Conservation (phyloP, 2,888 invertebrate species). For the Acronicta psi region DNA sequence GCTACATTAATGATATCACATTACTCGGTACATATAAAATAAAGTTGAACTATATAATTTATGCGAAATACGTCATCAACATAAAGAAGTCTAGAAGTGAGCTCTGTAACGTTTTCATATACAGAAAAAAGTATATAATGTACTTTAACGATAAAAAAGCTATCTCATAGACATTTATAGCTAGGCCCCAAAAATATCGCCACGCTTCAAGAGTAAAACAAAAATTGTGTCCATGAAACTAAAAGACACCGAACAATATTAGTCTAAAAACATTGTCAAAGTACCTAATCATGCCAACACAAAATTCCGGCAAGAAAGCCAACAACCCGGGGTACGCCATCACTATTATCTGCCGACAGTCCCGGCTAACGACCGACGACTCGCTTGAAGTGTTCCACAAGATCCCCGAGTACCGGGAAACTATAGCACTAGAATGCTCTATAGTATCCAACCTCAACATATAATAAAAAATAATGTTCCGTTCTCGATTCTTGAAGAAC, state of each 20-base stretch:
- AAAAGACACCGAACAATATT: neutral
- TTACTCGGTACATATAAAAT: slow-evolving; percentile 42
- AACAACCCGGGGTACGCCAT: slow-evolving; percentile 48
- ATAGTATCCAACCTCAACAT: slow-evolving; percentile 47
- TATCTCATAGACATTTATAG: neutral
- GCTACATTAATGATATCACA: slow-evolving; percentile 42
- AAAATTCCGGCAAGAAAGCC: slow-evolving; percentile 36
- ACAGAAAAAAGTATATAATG: slow-evolving; percentile 17
- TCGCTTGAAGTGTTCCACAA: slow-evolving; percentile 56
- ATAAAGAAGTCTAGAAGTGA: slow-evolving; percentile 29
- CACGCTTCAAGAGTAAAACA: neutral
- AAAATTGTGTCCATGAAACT: no score
- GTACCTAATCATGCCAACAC: slow-evolving; percentile 37
- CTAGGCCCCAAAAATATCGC: slow-evolving; percentile 8
- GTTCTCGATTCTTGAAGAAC: slow-evolving; percentile 46
- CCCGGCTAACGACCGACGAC: slow-evolving; percentile 54
- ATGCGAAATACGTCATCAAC: slow-evolving; percentile 24
- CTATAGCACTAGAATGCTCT: slow-evolving; percentile 26
- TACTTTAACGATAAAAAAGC: slow-evolving; percentile 19
- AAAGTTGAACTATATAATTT: slow-evolving; percentile 33
- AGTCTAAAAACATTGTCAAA: slow-evolving; percentile 14
- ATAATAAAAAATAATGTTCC: slow-evolving; percentile 56
- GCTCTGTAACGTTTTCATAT: slow-evolving; percentile 33
- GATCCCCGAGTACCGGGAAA: slow-evolving; percentile 46
- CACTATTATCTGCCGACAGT: slow-evolving; percentile 58